Conservation (phyloP, 2,797 vertebrate genomes). For the Chelonia mydas region DNA sequence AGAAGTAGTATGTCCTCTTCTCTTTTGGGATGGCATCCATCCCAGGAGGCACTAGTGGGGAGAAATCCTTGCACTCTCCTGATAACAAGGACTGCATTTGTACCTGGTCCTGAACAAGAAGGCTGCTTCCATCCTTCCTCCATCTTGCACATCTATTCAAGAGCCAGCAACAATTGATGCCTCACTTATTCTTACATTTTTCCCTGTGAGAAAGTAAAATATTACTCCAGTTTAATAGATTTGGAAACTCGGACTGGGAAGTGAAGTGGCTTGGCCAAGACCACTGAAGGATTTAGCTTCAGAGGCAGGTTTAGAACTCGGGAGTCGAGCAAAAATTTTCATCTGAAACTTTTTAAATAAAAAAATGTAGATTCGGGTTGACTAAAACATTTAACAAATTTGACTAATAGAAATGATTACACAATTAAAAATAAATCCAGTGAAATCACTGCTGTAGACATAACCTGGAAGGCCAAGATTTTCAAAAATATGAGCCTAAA, state of each 20-base stretch:
- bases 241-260: background rate
- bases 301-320: background rate
- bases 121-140: rapidly evolving
- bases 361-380: background rate
- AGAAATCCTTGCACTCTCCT: background rate
- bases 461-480: background rate
- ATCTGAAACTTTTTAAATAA: background rate
- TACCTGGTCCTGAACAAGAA: background rate
- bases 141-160: background rate
- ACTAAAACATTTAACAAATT: background rate
- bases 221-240: background rate
- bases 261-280: background rate
- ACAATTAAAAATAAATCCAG: background rate
- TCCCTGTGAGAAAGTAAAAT: background rate
- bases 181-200: background rate
- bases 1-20: background rate
- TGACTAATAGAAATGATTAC: background rate
- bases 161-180: background rate
- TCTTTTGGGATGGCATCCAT: background rate
- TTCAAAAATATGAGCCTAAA: background rate
- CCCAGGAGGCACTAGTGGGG: background rate
- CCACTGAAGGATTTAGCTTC: background rate
- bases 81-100: rapidly evolving
- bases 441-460: background rate
- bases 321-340: background rate